A percentile compares a stretch with the other conserved stretches of the same genome.
Evolutionary conservation across 92 coral and sea anemone genomes (phyloP).

Genomic region (Palythoa grandis): DNA sequence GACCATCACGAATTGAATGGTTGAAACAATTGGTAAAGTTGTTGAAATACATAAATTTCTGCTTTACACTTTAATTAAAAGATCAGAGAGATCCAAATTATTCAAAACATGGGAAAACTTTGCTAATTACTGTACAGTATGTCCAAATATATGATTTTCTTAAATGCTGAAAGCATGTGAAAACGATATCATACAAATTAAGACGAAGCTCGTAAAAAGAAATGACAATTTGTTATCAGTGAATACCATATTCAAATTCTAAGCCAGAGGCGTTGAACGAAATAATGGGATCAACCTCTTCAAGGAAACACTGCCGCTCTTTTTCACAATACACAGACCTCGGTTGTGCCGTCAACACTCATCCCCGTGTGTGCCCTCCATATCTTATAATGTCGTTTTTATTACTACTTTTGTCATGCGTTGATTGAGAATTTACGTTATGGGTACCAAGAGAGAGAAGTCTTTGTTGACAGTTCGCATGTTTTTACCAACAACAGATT

Average conservation of each 20-base stretch:
- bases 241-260: slow-evolving; percentile 32
- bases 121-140: slow-evolving; percentile 5
- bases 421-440: slow-evolving; percentile 8
- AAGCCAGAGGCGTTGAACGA: slow-evolving; percentile 37
- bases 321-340: slow-evolving; percentile 16
- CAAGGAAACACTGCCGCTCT: slow-evolving; percentile 31
- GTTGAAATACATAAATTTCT: neutral
- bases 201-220: neutral
- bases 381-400: slow-evolving; percentile 16
- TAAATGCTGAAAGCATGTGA: slow-evolving; percentile 15
- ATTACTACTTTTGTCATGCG: neutral
- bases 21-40: neutral
- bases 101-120: slow-evolving; percentile 8
- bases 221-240: slow-evolving; percentile 39
- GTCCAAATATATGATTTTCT: neutral
- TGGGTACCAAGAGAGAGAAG: neutral
- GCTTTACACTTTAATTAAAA: neutral
- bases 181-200: slow-evolving; percentile 25
- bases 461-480: slow-evolving; percentile 35
- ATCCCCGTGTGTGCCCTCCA: slow-evolving; percentile 10
- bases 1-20: too few species aligned
- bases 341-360: slow-evolving; percentile 31
- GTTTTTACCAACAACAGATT: slow-evolving; percentile 2
- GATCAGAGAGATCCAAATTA: neutral
- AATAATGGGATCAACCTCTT: slow-evolving; percentile 13